phyloP scores from a whole-genome alignment of 2,797 vertebrate species.

The Sylvilagus floridanus region DNA sequence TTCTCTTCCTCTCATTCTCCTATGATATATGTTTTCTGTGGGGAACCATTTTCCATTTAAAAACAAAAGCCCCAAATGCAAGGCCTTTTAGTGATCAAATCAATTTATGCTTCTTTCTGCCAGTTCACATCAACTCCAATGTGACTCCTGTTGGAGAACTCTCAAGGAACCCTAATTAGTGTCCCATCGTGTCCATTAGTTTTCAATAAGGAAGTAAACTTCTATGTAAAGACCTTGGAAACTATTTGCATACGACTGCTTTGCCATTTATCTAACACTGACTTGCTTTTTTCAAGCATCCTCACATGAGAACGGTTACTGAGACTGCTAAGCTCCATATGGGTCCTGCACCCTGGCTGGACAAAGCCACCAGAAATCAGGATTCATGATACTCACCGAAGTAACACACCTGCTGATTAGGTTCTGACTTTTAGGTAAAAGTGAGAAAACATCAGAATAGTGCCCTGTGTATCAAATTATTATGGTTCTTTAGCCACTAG shows the following conservation, averaged over 20 bases:
- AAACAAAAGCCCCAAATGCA: conserved; percentile 71
- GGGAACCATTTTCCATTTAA: conserved; percentile 78
- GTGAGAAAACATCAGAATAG: background rate
- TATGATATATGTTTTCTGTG: conserved; percentile 81
- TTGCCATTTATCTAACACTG: conserved; percentile 16
- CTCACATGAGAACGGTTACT: background rate
- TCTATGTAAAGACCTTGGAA: conserved; percentile 57
- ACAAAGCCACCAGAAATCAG: background rate
- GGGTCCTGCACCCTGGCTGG: background rate
- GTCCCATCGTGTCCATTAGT: conserved; percentile 65
- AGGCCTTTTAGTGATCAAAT: conserved; percentile 82
- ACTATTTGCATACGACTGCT: conserved; percentile 58
- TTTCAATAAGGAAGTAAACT: conserved; percentile 74
- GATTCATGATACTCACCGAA: background rate
- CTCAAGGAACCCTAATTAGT: conserved; percentile 66
- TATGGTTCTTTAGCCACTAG: background rate
- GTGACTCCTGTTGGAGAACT: conserved; percentile 63
- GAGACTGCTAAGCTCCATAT: background rate
- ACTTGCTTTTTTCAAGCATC: conserved; percentile 33
- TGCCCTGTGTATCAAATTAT: background rate
- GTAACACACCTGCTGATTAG: background rate
- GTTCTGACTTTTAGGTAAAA: background rate
- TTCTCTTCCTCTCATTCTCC: conserved; percentile 81
- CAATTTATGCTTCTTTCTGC: conserved; percentile 78
- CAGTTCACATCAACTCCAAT: conserved; percentile 68